Evolutionary conservation across 2,888 invertebrate species (phyloP).

Genomic region (Drosophila subquinaria): DNA sequence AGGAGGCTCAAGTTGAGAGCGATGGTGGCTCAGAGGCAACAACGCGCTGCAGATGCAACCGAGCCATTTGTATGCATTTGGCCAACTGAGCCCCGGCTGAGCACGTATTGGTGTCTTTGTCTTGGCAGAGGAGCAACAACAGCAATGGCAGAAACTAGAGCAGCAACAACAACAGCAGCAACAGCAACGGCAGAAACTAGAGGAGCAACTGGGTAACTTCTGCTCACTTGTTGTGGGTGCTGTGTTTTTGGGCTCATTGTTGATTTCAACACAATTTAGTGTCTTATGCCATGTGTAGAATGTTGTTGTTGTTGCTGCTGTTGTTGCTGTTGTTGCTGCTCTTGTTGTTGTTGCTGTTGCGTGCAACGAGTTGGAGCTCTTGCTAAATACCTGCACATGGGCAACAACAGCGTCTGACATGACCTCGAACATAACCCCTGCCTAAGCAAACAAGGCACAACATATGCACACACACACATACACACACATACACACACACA

Average conservation of each 20-base stretch:
- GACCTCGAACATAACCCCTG: constrained; percentile 30
- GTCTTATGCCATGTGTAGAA: constrained; percentile 66
- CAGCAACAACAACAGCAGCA: constrained; percentile 1
- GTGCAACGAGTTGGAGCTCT: constrained; percentile 59
- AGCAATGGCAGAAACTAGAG: not conserved
- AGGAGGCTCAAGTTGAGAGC: constrained; percentile 1
- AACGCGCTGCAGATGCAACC: constrained; percentile 34
- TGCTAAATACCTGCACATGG: constrained; percentile 70
- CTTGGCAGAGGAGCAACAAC: constrained; percentile 33
- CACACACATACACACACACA: constrained; percentile 9
- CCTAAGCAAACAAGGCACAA: constrained; percentile 52
- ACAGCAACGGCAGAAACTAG: not conserved
- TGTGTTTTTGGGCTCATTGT: constrained; percentile 76
- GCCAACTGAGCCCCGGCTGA: constrained; percentile 61
- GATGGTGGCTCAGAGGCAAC: constrained; percentile 13
- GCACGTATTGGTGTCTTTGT: constrained; percentile 55
- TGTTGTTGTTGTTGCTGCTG: constrained; percentile 32
- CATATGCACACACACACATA: constrained; percentile 46
- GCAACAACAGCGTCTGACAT: constrained; percentile 42
- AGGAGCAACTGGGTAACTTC: not conserved
- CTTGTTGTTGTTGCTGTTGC: constrained; percentile 36
- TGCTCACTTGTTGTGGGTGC: constrained; percentile 37
- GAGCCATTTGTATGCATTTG: constrained; percentile 75
- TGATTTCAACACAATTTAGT: constrained; percentile 83
- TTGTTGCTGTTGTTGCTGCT: constrained; percentile 35